Evolutionary conservation across 2,113 vertebrate species (phyloP), one percentile per base, ranked within the genome.

Genomic region (Dromas ardeola): DNA sequence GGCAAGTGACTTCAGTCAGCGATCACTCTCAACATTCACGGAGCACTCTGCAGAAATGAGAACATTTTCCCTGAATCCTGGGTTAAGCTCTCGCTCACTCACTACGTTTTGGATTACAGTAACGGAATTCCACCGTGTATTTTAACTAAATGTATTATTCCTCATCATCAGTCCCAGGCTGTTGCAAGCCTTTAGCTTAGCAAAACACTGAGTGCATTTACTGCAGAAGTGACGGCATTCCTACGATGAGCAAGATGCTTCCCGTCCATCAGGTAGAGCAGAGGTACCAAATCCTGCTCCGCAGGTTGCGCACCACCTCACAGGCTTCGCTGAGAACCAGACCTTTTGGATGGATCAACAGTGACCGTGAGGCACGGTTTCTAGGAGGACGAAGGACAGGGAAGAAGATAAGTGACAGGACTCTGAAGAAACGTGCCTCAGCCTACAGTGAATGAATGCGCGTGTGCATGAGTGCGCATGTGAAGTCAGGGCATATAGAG

Each of bases 161-260:
- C 84, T 91, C 84, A 91, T 95, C 81, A 93, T 81, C 66, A 95
- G 58, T 76, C 95, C 93, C 45, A 9, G 79, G 50, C 81, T 80
- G 62, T 73, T 90, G n/a, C 45, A 70, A 91, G 62, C 56, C 70
- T 80, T 91, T 50, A 91, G 56, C 61, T 49, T 38, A 79, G 73
- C 34, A 70, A 87, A 97, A 89, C 73, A 92, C 12, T 10, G 59
- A 78, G 59, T 34, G 59, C 26, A 25, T 84, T 71, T 43, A 81
- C 47, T 90, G 47, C 50, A 71, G 14, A 3, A 88, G 21, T 11
- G 52, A 66, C 7, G 3, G 43, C 49, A 50, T 72, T 89, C 65
- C 66, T 58, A n/a, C 2, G 2, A 58, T 0, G 1, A 91, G 81
- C 13, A 78, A 87, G 84, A 61, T 3, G 21, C 49, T 91, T 77